A percentile compares a stretch with the other conserved stretches of the same genome.
Evolutionary conservation across 1,140 invertebrate genomes (phyloP).

Genomic region (Neodiprion virginianus): DNA sequence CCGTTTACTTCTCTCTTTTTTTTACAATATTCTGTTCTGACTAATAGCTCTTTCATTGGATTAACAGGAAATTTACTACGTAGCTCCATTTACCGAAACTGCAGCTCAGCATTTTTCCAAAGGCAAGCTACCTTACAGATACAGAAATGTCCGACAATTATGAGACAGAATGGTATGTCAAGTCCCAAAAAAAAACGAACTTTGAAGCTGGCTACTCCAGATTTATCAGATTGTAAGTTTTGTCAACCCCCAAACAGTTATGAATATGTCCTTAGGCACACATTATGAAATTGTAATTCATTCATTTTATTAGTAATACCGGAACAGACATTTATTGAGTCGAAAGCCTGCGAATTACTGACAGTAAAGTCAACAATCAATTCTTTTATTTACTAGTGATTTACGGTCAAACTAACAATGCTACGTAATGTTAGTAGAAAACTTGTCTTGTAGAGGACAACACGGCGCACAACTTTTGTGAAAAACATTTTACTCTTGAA

Average conservation of each 20-base stretch:
- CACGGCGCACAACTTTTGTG: too few relatives aligned
- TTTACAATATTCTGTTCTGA: neutral
- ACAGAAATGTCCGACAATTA: neutral
- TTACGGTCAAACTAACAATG: too few relatives aligned
- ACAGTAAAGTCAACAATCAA: too few relatives aligned
- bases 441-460: too few relatives aligned
- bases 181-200: neutral
- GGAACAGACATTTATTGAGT: too few relatives aligned
- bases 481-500: too few relatives aligned
- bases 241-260: neutral
- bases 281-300: too few relatives aligned
- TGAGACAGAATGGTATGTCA: neutral
- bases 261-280: too few relatives aligned
- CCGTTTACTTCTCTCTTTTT: neutral
- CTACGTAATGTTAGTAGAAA: too few relatives aligned
- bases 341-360: too few relatives aligned
- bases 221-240: conserved; percentile 3
- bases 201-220: neutral
- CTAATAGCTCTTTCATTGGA: neutral
- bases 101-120: neutral
- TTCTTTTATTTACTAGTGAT: too few relatives aligned
- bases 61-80: neutral
- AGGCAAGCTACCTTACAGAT: neutral
- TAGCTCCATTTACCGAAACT: neutral
- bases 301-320: too few relatives aligned